These are phyloP conservation scores for Phenacoccus solenopsis DNA, from an alignment of 1,140 invertebrate genomes.

Conservation along the genomic window DNA sequence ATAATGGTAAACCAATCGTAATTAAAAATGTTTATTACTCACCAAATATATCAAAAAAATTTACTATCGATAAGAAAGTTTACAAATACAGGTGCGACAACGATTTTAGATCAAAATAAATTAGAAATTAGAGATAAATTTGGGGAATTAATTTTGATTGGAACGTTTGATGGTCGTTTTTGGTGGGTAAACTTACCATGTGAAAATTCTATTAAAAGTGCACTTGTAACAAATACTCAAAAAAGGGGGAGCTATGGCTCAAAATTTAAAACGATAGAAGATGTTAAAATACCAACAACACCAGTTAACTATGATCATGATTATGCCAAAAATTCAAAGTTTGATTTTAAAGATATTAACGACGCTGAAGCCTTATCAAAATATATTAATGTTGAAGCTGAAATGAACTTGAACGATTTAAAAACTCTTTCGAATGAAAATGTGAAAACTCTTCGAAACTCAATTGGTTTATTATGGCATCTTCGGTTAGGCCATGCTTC, in stretches of 20 bases:
- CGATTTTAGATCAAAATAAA: background rate
- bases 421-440: background rate
- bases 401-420: background rate
- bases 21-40: background rate
- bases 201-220: background rate
- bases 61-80: background rate
- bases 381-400: background rate
- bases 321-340: background rate
- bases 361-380: background rate
- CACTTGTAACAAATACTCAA: background rate
- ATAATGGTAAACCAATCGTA: background rate
- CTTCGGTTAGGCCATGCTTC: background rate
- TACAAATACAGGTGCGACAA: background rate
- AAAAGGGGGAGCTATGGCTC: background rate
- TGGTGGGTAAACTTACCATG: background rate
- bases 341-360: background rate
- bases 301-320: background rate
- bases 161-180: background rate
- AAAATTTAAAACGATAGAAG: too few relatives aligned
- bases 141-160: background rate
- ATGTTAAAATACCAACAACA: too few relatives aligned
- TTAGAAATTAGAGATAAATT: background rate
- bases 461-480: background rate
- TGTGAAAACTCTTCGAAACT: background rate
- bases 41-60: background rate